phyloP scores from a whole-genome alignment of 30 jellyfish, hydroid and myxozoan genomes.

The Cassiopea xamachana region DNA sequence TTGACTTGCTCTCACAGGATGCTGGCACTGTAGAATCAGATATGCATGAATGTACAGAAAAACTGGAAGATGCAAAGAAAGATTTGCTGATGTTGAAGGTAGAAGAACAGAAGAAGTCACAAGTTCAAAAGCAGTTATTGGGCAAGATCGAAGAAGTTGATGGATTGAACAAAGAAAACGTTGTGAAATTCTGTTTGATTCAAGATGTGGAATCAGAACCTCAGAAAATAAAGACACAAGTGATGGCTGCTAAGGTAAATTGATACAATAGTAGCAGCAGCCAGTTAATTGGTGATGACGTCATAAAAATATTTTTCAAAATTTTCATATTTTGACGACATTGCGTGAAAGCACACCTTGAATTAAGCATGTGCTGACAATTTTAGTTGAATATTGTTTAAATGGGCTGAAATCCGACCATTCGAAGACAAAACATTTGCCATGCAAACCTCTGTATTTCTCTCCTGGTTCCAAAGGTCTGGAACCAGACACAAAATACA shows the following conservation, averaged over 20 bases:
- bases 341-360: no score
- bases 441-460: no score
- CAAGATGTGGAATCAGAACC: constrained; percentile 76
- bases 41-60: constrained; percentile 48
- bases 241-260: constrained; percentile 72
- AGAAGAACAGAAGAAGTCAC: constrained; percentile 76
- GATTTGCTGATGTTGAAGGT: constrained; percentile 27
- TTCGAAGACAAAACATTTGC: no score
- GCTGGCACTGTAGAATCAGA: constrained; percentile 46
- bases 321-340: no score
- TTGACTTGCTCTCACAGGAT: constrained; percentile 13
- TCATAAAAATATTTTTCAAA: no score
- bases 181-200: constrained; percentile 52
- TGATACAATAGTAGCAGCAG: not conserved
- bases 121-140: constrained; percentile 73
- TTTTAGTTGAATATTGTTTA: no score
- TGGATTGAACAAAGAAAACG: constrained; percentile 43
- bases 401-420: no score
- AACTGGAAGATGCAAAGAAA: constrained; percentile 73
- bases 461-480: no score
- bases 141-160: constrained; percentile 62
- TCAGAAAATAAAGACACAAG: constrained; percentile 78
- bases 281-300: no score
- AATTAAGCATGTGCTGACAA: no score
- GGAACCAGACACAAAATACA: no score